Conservation (phyloP, 2,113 vertebrate genomes). For the Oplegnathus fasciatus region DNA sequence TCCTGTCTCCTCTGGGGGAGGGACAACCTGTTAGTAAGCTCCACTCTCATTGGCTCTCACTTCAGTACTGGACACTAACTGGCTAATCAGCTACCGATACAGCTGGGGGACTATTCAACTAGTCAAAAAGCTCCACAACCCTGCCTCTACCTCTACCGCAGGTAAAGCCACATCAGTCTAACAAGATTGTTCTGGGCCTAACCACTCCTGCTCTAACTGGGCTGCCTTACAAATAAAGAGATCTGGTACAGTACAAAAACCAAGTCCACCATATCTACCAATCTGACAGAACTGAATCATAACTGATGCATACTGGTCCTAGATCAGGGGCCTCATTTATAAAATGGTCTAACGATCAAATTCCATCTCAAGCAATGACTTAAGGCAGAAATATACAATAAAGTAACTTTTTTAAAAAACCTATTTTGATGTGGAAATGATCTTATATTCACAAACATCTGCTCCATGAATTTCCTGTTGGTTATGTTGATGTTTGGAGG, state of each 20-base stretch:
- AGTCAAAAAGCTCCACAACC: background rate
- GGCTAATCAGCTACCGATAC: slow-evolving; percentile 26
- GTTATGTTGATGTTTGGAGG: too few relatives aligned
- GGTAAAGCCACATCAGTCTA: background rate
- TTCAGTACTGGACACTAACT: slow-evolving; percentile 34
- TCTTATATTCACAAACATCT: background rate
- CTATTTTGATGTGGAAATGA: background rate
- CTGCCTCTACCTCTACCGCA: background rate
- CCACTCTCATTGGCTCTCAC: slow-evolving; percentile 58
- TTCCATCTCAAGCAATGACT: background rate
- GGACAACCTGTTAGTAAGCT: slow-evolving; percentile 85
- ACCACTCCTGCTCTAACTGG: background rate
- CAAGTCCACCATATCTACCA: background rate
- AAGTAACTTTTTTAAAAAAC: background rate
- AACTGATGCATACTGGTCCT: background rate
- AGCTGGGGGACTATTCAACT: background rate
- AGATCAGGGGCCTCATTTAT: slow-evolving; percentile 2
- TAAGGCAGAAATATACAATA: background rate
- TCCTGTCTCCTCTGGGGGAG: slow-evolving; percentile 96
- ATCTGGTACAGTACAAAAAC: background rate
- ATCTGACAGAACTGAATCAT: background rate
- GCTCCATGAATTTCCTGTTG: background rate
- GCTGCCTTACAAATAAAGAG: background rate
- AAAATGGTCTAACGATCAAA: background rate
- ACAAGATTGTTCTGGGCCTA: background rate